A percentile compares a stretch with the other conserved stretches of the same genome.
These are phyloP conservation scores for Macrostomum lignano DNA, from an alignment of 1,140 invertebrate genomes.

Conservation along the genomic window DNA sequence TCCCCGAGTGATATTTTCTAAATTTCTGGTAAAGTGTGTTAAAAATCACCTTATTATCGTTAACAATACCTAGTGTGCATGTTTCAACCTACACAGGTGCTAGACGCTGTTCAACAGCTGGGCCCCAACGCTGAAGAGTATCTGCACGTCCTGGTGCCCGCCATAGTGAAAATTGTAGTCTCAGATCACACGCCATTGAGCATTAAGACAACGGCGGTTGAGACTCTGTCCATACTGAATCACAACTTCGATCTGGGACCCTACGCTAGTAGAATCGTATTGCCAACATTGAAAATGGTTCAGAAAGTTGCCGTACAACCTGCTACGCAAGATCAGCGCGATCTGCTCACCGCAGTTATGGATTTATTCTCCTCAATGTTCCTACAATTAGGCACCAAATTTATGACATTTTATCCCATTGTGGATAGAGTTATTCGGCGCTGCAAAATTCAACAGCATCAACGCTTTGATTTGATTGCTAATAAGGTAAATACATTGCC, in stretches of 20 bases:
- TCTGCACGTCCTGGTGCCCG: slow-evolving; percentile 69
- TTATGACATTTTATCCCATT: too few relatives aligned
- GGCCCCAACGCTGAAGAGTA: slow-evolving; percentile 80
- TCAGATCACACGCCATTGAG: slow-evolving; percentile 43
- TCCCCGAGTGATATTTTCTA: slow-evolving; percentile 44
- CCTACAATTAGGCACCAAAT: too few relatives aligned
- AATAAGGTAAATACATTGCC: too few relatives aligned
- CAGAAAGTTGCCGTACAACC: too few relatives aligned
- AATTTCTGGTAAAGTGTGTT: slow-evolving; percentile 30
- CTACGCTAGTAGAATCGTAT: background rate
- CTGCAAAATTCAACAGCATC: too few relatives aligned
- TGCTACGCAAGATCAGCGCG: too few relatives aligned
- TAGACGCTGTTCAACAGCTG: slow-evolving; percentile 64
- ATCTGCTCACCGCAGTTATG: too few relatives aligned
- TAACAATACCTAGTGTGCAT: slow-evolving; percentile 14
- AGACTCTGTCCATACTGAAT: background rate
- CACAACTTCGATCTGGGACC: too few relatives aligned
- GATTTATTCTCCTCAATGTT: too few relatives aligned
- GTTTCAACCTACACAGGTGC: too few relatives aligned
- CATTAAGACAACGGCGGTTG: slow-evolving; percentile 11
- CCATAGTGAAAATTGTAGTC: slow-evolving; percentile 44
- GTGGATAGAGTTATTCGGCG: too few relatives aligned
- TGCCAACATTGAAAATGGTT: background rate
- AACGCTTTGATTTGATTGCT: too few relatives aligned
- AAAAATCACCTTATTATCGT: background rate